A percentile compares a stretch with the other conserved stretches of the same genome.
Evolutionary conservation across 2,113 vertebrate species (phyloP).

Genomic region (Hydrolagus affinis): DNA sequence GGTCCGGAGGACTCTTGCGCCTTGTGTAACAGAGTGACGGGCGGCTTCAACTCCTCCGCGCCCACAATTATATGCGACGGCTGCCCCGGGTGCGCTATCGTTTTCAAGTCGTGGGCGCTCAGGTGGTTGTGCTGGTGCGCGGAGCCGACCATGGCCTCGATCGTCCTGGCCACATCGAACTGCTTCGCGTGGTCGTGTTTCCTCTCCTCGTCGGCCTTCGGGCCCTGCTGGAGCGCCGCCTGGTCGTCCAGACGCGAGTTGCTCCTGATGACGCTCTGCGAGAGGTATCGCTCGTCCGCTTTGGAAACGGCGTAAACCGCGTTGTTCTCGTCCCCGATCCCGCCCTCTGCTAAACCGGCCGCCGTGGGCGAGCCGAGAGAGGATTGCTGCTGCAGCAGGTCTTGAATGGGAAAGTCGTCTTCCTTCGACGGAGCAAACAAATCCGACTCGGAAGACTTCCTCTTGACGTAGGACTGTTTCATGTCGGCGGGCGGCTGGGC

Average conservation of each 20-base stretch:
- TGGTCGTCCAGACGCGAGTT: slow-evolving; percentile 82
- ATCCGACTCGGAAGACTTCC: slow-evolving; percentile 71
- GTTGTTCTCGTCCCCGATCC: slow-evolving; percentile 62
- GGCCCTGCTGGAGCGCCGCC: slow-evolving; percentile 60
- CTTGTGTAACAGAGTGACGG: slow-evolving; percentile 68
- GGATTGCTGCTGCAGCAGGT: slow-evolving; percentile 71
- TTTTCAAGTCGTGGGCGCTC: slow-evolving; percentile 62
- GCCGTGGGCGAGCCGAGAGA: slow-evolving; percentile 65
- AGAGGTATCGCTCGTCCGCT: slow-evolving; percentile 77
- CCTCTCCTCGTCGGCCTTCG: slow-evolving; percentile 72
- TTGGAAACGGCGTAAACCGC: slow-evolving; percentile 78
- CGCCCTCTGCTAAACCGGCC: slow-evolving; percentile 59
- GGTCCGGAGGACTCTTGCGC: slow-evolving; percentile 60
- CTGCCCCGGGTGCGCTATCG: slow-evolving; percentile 61
- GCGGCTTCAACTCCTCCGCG: slow-evolving; percentile 70
- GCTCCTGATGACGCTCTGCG: slow-evolving; percentile 89
- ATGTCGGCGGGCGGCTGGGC: slow-evolving; percentile 67
- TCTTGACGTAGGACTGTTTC: slow-evolving; percentile 68
- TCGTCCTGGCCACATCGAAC: slow-evolving; percentile 1
- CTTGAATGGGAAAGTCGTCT: slow-evolving; percentile 70
- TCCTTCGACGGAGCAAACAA: slow-evolving; percentile 63
- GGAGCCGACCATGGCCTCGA: slow-evolving; percentile 49
- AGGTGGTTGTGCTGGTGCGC: slow-evolving; percentile 66
- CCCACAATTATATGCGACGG: slow-evolving; percentile 62
- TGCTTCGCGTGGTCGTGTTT: slow-evolving; percentile 18